Conservation (phyloP, 2,113 vertebrate species). For the Sakesphorus luctuosus region DNA sequence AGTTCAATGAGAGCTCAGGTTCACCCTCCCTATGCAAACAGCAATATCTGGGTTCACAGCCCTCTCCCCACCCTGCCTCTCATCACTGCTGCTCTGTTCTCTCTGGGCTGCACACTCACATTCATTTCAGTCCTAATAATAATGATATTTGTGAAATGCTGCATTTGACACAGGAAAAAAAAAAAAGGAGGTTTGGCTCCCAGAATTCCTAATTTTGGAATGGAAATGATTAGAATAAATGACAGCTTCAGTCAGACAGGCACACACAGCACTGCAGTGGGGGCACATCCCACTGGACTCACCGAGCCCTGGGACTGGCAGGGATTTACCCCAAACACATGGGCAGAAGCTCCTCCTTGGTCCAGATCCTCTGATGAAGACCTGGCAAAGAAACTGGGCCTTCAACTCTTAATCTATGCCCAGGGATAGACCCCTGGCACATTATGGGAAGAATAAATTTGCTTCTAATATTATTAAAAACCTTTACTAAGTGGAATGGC, state of each 20-base stretch:
- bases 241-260: not conserved
- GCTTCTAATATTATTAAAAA: conserved; percentile 2
- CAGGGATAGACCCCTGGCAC: not conserved
- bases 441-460: not conserved
- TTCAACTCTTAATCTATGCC: not conserved
- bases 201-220: not conserved
- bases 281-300: not conserved
- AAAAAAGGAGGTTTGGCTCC: not conserved
- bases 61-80: not conserved
- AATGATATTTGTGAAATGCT: not conserved
- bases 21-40: fast-evolving
- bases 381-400: not conserved
- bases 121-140: not conserved
- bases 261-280: not conserved
- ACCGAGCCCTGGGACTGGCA: not conserved
- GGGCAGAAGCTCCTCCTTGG: not conserved
- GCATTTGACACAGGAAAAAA: not conserved
- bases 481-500: not conserved
- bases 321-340: not conserved
- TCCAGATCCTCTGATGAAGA: not conserved
- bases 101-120: not conserved
- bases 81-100: not conserved
- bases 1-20: not conserved
- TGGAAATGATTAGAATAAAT: not conserved
- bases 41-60: not conserved